Conservation (phyloP, 1,140 invertebrate genomes). For the Cecropterus lyciades region DNA sequence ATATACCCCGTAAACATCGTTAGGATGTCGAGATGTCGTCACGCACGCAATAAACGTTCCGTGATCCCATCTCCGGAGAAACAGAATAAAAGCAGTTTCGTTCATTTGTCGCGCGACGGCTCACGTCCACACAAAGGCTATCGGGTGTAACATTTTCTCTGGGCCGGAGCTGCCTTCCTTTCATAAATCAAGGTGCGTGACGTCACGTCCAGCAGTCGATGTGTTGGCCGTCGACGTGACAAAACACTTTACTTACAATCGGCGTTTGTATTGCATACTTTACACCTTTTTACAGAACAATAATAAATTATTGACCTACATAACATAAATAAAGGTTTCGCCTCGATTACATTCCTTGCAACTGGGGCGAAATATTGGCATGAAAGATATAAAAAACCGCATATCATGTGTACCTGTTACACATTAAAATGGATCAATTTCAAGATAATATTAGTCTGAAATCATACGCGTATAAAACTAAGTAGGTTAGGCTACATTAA, state of each 20-base stretch:
- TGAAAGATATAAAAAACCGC: too few species aligned
- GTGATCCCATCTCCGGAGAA: constrained; percentile 47
- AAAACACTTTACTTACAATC: constrained; percentile 49
- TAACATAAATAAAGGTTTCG: too few species aligned
- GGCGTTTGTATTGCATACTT: not conserved
- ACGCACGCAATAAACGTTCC: constrained; percentile 43
- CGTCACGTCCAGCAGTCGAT: constrained; percentile 52
- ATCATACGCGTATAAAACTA: too few species aligned
- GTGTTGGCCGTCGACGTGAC: constrained; percentile 56
- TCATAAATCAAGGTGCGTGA: constrained; percentile 64
- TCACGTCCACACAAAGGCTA: constrained; percentile 57
- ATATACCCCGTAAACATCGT: not conserved
- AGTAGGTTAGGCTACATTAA: too few species aligned
- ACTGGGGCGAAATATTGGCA: too few species aligned
- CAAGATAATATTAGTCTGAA: too few species aligned
- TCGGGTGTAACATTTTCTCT: constrained; percentile 58
- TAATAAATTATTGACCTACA: too few species aligned
- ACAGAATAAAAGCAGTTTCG: constrained; percentile 58
- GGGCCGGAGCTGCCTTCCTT: constrained; percentile 44
- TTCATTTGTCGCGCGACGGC: constrained; percentile 53
- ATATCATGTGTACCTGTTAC: too few species aligned
- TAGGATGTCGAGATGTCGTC: not conserved
- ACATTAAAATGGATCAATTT: too few species aligned
- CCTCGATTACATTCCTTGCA: too few species aligned
- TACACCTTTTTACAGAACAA: too few species aligned